A percentile compares a stretch with the other conserved stretches of the same genome.
Evolutionary conservation across 2,888 invertebrate genomes (phyloP).

Genomic region (Calameuta filiformis): DNA sequence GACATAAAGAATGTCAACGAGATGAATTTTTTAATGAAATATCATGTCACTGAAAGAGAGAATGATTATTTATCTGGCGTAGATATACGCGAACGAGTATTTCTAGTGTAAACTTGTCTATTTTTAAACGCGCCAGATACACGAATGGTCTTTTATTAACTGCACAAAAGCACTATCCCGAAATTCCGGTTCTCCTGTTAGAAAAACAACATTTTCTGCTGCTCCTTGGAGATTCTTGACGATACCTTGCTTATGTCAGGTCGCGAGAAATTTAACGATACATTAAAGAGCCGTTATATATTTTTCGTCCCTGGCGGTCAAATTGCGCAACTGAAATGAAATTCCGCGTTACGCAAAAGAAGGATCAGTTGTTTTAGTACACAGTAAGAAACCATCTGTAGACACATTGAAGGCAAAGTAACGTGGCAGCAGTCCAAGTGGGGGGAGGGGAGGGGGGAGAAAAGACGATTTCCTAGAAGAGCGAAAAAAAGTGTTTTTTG

Average conservation of each 20-base stretch:
- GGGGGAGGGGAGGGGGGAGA: too few relatives aligned
- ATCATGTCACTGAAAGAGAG: not conserved
- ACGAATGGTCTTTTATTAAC: not conserved
- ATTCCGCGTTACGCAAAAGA: not conserved
- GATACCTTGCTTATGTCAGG: not conserved
- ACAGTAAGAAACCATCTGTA: not conserved
- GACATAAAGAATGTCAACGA: not conserved
- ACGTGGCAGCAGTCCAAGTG: not conserved
- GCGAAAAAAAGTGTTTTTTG: not conserved
- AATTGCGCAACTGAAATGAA: not conserved
- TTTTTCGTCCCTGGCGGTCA: not conserved
- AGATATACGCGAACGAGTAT: not conserved
- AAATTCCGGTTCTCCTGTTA: not conserved
- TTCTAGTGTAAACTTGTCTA: not conserved
- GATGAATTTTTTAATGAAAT: not conserved
- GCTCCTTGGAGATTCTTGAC: not conserved
- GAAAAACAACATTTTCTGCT: not conserved
- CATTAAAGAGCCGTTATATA: not conserved
- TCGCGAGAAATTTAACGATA: not conserved
- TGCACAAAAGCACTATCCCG: not conserved
- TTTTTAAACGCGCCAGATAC: not conserved
- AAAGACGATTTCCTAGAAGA: not conserved
- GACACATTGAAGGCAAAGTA: not conserved
- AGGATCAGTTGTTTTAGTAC: not conserved
- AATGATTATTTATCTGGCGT: not conserved